Base-by-base conservation (phyloP, 2,113 vertebrate species). In the Anguilla japonica region DNA sequence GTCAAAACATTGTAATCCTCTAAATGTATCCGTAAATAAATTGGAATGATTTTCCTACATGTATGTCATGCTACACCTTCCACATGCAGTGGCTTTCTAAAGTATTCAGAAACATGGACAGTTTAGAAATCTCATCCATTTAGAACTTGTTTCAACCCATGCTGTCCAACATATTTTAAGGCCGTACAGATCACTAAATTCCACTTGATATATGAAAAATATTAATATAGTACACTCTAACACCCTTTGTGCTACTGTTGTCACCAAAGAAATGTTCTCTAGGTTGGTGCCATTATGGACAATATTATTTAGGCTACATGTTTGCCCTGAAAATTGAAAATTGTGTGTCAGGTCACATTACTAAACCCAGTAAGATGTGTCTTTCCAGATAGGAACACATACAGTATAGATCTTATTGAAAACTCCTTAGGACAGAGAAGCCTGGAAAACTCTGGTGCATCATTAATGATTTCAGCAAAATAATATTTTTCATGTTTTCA, bases 371-470 rank as follows among this genome's bases (percentile, higher is more conserved):
- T 39, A 7, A 53, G 43, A 83, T 89, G 16, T 78, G 63, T 87
- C 84, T 87, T 84, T 88, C 46, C 3, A n/a, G 41, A 16, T 40
- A 83, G 53, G 83, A 82, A 84, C 83, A 20, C 83, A 46, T 29
- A 79, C 56, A n/a, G 34, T 83, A 90, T 81, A 6, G 50, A 53
- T 53, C 50, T 53, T 53, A 53, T 41, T 82, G 81, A 57, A 46
- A 2, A 50, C 88, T 85, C 86, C 82, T 87, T 41, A 85, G 46
- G 22, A 85, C 86, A 84, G 84, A 67, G 79, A 86, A 2, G 9
- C 71, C 41, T 34, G 56, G 82, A 84, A 86, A 84, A 85, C 29
- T 41, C 0, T 34, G 26, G 46, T 92, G 87, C 88, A 89, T 90
- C 86, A 90, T 88, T 90, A 71, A 89, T 87, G 75, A 41, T 57